These are phyloP conservation scores for Onthophagus taurus DNA, from an alignment of 1,140 invertebrate species.

Conservation along the genomic window DNA sequence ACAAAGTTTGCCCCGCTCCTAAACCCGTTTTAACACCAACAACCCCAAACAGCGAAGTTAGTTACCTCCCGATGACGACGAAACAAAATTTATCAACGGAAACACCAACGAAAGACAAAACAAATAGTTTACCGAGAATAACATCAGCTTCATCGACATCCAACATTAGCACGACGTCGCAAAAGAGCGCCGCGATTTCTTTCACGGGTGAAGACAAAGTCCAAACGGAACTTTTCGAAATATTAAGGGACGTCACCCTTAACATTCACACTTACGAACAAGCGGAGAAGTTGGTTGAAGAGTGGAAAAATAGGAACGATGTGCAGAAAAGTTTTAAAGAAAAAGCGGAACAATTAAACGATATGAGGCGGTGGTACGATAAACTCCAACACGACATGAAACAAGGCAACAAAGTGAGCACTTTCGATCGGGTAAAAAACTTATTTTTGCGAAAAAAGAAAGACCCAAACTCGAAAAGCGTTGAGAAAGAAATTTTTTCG, in stretches of 20 bases:
- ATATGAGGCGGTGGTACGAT: conserved; percentile 71
- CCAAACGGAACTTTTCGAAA: conserved; percentile 74
- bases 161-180: conserved; percentile 2
- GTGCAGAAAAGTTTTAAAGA: conserved; percentile 77
- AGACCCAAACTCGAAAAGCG: conserved; percentile 18
- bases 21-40: not conserved
- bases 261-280: conserved; percentile 76
- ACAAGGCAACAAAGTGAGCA: conserved; percentile 60
- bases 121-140: too few species aligned
- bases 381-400: conserved; percentile 68
- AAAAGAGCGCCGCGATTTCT: too few species aligned
- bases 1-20: not conserved
- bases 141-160: conserved; percentile 4
- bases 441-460: conserved; percentile 53
- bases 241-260: conserved; percentile 83
- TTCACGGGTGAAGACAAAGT: conserved; percentile 32
- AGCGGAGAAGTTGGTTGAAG: conserved; percentile 73
- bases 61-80: not conserved
- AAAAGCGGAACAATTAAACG: conserved; percentile 69
- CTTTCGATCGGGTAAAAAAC: conserved; percentile 67
- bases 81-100: too few species aligned
- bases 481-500: not conserved
- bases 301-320: conserved; percentile 76
- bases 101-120: too few species aligned
- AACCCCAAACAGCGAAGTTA: not conserved